A percentile compares a stretch with the other conserved stretches of the same genome.
These are phyloP conservation scores for Poecile atricapillus DNA, from an alignment of 2,113 vertebrate genomes.

Conservation along the genomic window DNA sequence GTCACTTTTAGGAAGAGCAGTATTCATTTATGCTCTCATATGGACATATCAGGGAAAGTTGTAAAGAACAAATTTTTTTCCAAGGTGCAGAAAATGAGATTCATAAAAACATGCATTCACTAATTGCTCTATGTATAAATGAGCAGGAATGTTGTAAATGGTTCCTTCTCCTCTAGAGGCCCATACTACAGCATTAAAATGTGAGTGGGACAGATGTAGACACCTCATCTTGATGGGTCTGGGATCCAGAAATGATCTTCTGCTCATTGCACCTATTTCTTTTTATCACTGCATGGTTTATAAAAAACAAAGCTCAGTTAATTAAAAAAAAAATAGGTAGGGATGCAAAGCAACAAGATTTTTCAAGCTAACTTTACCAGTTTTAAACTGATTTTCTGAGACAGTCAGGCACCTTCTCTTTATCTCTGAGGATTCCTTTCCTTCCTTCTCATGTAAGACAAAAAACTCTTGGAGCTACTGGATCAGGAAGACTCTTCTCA, in stretches of 20 bases:
- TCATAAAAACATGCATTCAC: neutral
- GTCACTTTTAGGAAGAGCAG: neutral
- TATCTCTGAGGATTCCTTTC: neutral
- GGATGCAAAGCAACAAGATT: neutral
- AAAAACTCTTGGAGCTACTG: neutral
- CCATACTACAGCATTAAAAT: neutral
- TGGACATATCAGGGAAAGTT: neutral
- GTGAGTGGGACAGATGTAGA: neutral
- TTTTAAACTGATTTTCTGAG: neutral
- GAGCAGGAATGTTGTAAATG: neutral
- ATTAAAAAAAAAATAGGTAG: neutral
- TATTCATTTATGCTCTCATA: neutral
- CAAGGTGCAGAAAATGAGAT: neutral
- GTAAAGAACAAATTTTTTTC: constrained; percentile 4
- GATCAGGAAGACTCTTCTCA: neutral
- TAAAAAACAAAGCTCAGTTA: neutral
- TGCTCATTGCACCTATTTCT: neutral
- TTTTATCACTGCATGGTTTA: neutral
- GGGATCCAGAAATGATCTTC: neutral
- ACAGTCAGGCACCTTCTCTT: neutral
- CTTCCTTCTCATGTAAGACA: neutral
- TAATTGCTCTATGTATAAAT: neutral
- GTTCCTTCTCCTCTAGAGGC: neutral
- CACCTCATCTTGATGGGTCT: neutral
- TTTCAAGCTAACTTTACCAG: neutral